These are phyloP conservation scores for Sebastes nivosus DNA, from an alignment of 2,797 vertebrate species.

Conservation along the genomic window DNA sequence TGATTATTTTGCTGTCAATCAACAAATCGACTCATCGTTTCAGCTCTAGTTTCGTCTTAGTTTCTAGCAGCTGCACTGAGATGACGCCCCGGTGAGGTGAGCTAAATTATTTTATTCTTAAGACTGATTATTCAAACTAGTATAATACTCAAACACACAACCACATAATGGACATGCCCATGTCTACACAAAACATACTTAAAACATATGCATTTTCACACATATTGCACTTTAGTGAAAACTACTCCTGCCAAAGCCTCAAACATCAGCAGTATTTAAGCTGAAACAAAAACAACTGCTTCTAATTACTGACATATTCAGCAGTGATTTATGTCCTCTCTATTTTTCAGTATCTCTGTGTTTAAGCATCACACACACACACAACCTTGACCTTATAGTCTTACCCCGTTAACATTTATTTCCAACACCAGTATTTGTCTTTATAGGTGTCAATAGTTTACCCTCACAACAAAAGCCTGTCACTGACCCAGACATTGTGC, in stretches of 20 bases:
- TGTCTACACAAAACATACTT: not conserved
- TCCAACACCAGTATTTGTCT: slow-evolving; percentile 24
- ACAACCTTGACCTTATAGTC: slow-evolving; percentile 16
- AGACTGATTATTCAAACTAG: not conserved
- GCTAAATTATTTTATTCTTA: not conserved
- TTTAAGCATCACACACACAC: not conserved
- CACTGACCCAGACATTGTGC: not conserved
- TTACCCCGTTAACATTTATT: not conserved
- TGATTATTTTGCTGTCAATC: not conserved
- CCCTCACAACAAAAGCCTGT: slow-evolving; percentile 30
- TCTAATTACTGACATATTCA: slow-evolving; percentile 4
- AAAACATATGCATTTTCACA: not conserved
- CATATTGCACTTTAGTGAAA: not conserved
- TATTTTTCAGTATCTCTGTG: not conserved
- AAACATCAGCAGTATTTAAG: not conserved
- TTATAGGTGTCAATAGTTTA: slow-evolving; percentile 21
- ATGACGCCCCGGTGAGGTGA: not conserved
- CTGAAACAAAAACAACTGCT: slow-evolving; percentile 21
- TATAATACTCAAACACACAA: no score
- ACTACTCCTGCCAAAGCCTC: not conserved
- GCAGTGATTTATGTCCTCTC: not conserved
- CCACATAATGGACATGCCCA: not conserved
- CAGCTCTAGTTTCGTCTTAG: not conserved
- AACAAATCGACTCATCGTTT: not conserved
- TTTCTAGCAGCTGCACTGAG: not conserved